Evolutionary conservation across 1,140 invertebrate genomes (phyloP), one percentile per base, ranked within the genome.

Genomic region (Drosophila suzukii): DNA sequence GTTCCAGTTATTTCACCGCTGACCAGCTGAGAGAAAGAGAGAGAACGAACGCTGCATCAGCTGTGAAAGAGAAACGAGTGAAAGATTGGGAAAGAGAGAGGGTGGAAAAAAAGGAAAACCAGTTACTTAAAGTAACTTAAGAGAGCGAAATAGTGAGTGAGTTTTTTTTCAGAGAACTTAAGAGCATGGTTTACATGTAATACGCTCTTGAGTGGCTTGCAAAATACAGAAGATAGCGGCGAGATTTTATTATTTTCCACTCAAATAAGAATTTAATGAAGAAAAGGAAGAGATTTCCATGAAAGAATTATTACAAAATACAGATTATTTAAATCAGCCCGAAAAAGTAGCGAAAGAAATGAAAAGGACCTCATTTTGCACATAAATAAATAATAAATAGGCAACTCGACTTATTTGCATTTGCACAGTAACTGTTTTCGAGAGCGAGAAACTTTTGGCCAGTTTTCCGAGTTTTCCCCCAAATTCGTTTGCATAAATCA

Each of bases 401-500:
- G 43, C 27, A 10, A 36, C 32, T 43, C 13, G 43, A 32, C 38
- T 34, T 24, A 67, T 67, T 67, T 67, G 34, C 63, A 68, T 68
- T 68, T 66, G 46, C 65, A 66, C 34, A 53, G 47, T 68, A 46
- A 49, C 57, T 67, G 51, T 15, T 27, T 27, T 13, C 8, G 12
- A 17, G 46, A 11, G 13, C 44, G 27, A 20, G 12, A 39, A 61
- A 39, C 44, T 51, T 72, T 38, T 53, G 50, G 46, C 46, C 59
- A 20, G 47, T 27, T 68, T 68, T 44, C 32, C 20, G 20, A 11
- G 7, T 0, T n/a, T 57, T 65, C 27, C 57, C 15, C 12, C 15
- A 39, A 51, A n/a, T 53, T 51, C 36, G 15, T 71, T 71, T 71
- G 79, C 83, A 82, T 88, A 88, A 86, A 88, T 86, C 82, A 82